These are phyloP conservation scores for Pygoscelis adeliae DNA, from an alignment of 2,113 vertebrate genomes.

Conservation along the genomic window DNA sequence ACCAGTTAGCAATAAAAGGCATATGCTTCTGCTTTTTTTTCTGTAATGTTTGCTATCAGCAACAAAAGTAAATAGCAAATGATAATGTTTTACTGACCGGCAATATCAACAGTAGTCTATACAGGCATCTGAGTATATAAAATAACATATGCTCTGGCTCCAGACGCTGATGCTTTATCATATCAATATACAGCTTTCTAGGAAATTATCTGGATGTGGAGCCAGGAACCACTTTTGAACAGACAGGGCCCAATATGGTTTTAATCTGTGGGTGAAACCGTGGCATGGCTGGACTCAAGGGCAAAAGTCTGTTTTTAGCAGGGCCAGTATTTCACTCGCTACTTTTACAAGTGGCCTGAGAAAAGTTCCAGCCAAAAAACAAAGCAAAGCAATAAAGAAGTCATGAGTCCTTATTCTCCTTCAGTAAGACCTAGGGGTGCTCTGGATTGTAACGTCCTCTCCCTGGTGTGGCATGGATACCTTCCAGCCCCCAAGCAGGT, in stretches of 20 bases:
- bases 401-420: neutral
- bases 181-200: constrained; percentile 57
- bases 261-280: constrained; percentile 22
- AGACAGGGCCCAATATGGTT: neutral
- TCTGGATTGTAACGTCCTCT: neutral
- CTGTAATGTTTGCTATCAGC: constrained; percentile 17
- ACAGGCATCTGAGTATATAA: constrained; percentile 32
- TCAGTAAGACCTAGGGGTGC: neutral
- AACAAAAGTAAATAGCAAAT: constrained; percentile 50
- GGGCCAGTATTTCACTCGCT: neutral
- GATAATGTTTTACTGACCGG: constrained; percentile 35
- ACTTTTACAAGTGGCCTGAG: neutral
- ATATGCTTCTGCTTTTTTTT: neutral
- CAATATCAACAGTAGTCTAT: constrained; percentile 23
- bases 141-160: constrained; percentile 50
- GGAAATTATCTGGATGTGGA: constrained; percentile 39
- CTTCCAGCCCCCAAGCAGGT: neutral
- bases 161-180: constrained; percentile 21
- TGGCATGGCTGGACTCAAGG: neutral
- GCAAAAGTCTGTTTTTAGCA: constrained; percentile 1
- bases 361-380: neutral
- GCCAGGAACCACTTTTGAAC: constrained; percentile 41
- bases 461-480: neutral
- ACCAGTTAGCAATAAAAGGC: neutral
- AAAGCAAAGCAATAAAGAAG: neutral